Conservation (phyloP, 2,113 vertebrate genomes). For the Psophia crepitans region DNA sequence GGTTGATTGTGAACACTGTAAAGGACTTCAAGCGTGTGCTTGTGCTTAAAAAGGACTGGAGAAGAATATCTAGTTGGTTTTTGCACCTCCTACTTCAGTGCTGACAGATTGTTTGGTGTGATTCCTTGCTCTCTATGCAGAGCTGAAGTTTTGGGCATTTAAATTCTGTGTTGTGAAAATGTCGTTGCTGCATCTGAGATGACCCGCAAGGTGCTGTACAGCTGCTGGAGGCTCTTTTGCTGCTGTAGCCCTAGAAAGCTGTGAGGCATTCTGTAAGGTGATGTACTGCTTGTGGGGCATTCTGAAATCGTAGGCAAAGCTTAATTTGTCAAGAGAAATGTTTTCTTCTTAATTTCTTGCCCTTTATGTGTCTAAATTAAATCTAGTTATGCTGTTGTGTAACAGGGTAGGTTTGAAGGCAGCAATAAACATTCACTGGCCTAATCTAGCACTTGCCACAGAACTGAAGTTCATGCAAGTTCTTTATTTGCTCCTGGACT, state of each 20-base stretch:
- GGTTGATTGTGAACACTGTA: neutral
- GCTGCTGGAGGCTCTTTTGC: neutral
- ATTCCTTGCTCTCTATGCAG: neutral
- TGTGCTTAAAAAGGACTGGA: neutral
- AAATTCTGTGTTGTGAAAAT: neutral
- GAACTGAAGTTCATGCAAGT: neutral
- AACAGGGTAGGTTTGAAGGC: neutral
- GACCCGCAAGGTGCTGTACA: neutral
- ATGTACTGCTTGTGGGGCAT: neutral
- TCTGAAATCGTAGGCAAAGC: neutral
- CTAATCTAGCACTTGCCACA: neutral
- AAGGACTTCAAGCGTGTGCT: neutral
- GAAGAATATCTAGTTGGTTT: neutral
- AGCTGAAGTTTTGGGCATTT: neutral
- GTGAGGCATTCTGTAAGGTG: neutral
- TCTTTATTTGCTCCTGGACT: neutral
- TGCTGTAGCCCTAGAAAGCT: neutral
- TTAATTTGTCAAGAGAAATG: neutral
- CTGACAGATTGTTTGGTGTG: neutral
- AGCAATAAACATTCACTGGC: neutral
- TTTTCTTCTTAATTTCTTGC: neutral
- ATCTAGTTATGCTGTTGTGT: neutral
- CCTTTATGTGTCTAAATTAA: neutral
- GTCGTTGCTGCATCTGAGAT: neutral
- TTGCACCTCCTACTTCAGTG: neutral